Conservation (phyloP, 2,888 invertebrate species). For the Mayetiola destructor region DNA sequence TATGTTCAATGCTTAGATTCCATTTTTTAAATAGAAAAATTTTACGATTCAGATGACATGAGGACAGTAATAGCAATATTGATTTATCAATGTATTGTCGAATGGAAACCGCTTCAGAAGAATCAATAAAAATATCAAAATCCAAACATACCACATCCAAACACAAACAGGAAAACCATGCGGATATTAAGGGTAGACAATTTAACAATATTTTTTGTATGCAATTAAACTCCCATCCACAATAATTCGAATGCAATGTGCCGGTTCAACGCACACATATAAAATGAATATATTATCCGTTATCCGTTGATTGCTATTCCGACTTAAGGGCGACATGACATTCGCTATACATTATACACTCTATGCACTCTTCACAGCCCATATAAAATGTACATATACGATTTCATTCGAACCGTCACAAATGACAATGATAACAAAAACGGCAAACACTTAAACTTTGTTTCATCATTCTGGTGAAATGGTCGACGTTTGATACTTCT, state of each 20-base stretch:
- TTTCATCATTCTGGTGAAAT: background rate
- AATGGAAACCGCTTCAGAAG: too few relatives aligned
- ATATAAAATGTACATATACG: too few relatives aligned
- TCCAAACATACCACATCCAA: background rate
- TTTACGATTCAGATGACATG: too few relatives aligned
- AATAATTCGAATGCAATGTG: background rate
- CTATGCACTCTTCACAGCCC: background rate
- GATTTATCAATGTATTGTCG: too few relatives aligned
- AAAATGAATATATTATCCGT: background rate
- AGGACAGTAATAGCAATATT: too few relatives aligned
- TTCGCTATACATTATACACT: too few relatives aligned
- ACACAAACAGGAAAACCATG: background rate
- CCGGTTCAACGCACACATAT: background rate
- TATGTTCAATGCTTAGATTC: too few relatives aligned
- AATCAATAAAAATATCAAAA: too few relatives aligned
- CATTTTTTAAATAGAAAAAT: too few relatives aligned
- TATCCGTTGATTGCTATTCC: slow-evolving; percentile 1
- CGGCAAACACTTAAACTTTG: background rate
- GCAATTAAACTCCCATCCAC: background rate
- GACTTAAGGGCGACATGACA: slow-evolving; percentile 4
- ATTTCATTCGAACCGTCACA: too few relatives aligned
- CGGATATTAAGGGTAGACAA: slow-evolving; percentile 5
- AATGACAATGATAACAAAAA: background rate
- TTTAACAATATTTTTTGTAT: slow-evolving; percentile 4
- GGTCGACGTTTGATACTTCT: too few relatives aligned